Percentiles rank a stretch among this genome's conserved stretches.
Conservation (phyloP, 2,797 vertebrate genomes). For the Vireo griseus region DNA sequence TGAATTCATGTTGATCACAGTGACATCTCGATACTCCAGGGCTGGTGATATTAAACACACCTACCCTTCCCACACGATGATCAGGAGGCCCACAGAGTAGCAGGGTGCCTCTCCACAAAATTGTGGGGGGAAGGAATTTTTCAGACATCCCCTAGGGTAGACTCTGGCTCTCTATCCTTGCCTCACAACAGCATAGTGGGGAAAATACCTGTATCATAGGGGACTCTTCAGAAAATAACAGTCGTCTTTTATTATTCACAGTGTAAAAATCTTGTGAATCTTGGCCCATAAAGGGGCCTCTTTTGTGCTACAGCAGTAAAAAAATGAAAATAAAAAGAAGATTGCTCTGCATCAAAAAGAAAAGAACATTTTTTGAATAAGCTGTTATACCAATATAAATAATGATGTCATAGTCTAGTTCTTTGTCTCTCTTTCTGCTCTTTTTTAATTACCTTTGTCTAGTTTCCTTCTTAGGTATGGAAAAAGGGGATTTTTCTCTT, state of each 20-base stretch:
- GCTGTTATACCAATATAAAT: neutral
- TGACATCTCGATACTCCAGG: neutral
- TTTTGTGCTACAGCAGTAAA: neutral
- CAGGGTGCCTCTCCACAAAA: neutral
- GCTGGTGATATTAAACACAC: neutral
- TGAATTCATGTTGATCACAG: neutral
- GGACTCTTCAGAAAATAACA: neutral
- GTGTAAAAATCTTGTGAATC: neutral
- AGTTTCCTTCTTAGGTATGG: neutral
- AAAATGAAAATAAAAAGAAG: constrained; percentile 11
- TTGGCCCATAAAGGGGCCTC: neutral
- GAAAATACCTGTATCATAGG: neutral
- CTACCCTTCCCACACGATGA: neutral
- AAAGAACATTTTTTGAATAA: neutral
- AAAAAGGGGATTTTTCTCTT: neutral
- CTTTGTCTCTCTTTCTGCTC: neutral
- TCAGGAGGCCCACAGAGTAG: neutral
- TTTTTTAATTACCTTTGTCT: neutral
- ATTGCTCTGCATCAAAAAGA: neutral
- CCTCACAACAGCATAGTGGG: neutral
- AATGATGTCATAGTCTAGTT: neutral
- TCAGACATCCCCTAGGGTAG: neutral
- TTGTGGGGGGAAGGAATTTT: rapidly evolving
- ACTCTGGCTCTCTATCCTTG: neutral
- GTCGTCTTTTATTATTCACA: neutral